A percentile compares a stretch with the other conserved stretches of the same genome.
Evolutionary conservation across 2,797 vertebrate species (phyloP).

Genomic region (Coracias cyanogaster): DNA sequence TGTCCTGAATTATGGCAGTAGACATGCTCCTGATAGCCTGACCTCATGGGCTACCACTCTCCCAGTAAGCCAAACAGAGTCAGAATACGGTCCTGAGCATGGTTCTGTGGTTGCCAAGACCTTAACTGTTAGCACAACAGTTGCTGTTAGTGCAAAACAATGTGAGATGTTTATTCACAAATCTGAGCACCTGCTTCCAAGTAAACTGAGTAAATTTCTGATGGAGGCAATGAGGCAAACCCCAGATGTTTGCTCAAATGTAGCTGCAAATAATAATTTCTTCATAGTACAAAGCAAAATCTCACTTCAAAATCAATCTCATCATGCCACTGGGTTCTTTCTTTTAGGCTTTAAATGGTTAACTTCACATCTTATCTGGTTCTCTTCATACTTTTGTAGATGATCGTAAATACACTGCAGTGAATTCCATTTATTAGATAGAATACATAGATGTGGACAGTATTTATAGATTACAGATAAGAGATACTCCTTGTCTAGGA

Average conservation of each 20-base stretch:
- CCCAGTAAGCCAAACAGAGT: neutral
- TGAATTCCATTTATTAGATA: neutral
- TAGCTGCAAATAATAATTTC: neutral
- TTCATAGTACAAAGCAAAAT: neutral
- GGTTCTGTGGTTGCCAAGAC: neutral
- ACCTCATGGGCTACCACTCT: neutral
- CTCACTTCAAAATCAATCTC: neutral
- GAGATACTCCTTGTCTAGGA: neutral
- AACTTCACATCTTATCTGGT: neutral
- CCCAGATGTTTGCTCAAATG: neutral
- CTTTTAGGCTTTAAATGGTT: neutral
- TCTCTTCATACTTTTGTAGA: neutral
- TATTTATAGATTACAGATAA: neutral
- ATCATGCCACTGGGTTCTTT: rapidly evolving
- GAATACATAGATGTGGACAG: neutral
- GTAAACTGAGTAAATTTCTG: neutral
- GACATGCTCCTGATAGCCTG: neutral
- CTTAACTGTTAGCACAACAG: neutral
- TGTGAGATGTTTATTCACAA: neutral
- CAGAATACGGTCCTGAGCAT: neutral
- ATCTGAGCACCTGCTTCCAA: neutral
- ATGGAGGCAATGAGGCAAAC: neutral
- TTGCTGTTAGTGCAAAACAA: neutral
- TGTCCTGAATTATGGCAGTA: rapidly evolving
- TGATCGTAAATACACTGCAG: neutral